phyloP scores from a whole-genome alignment of 2,888 invertebrate genomes.

The Lamellibrachia columna region DNA sequence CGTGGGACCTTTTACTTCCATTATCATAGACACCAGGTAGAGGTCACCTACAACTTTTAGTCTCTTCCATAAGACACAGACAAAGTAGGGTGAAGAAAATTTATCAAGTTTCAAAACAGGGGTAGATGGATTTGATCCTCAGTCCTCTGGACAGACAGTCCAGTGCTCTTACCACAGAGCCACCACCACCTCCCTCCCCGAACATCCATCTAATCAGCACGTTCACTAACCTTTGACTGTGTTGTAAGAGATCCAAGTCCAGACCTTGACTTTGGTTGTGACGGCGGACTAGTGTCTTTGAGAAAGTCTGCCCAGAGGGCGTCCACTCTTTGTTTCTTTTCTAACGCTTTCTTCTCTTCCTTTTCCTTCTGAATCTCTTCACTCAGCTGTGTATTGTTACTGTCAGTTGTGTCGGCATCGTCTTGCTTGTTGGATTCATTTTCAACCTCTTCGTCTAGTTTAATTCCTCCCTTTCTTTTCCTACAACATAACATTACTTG shows the following conservation, averaged over 20 bases:
- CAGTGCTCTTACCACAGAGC: background rate
- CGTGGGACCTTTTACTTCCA: too few species aligned
- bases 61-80: too few species aligned
- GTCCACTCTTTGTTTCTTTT: conserved; percentile 60
- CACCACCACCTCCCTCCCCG: background rate
- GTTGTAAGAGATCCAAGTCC: conserved; percentile 38
- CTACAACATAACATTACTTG: conserved; percentile 35
- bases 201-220: background rate
- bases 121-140: too few species aligned
- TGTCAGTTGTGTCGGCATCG: background rate
- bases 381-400: background rate
- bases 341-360: conserved; percentile 53
- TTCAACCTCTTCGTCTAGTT: conserved; percentile 42
- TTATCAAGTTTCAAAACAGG: too few species aligned
- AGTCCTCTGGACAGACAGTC: too few species aligned
- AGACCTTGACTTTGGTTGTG: conserved; percentile 11
- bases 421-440: conserved; percentile 27
- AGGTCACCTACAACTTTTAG: too few species aligned
- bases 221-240: background rate
- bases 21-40: too few species aligned
- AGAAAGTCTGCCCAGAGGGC: conserved; percentile 64
- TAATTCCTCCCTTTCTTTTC: conserved; percentile 55
- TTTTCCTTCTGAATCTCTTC: conserved; percentile 44
- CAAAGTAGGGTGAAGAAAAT: too few species aligned
- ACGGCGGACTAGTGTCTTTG: conserved; percentile 53